These are phyloP conservation scores for Enteromius anoplus DNA, from an alignment of 2,797 vertebrate species.

Conservation along the genomic window DNA sequence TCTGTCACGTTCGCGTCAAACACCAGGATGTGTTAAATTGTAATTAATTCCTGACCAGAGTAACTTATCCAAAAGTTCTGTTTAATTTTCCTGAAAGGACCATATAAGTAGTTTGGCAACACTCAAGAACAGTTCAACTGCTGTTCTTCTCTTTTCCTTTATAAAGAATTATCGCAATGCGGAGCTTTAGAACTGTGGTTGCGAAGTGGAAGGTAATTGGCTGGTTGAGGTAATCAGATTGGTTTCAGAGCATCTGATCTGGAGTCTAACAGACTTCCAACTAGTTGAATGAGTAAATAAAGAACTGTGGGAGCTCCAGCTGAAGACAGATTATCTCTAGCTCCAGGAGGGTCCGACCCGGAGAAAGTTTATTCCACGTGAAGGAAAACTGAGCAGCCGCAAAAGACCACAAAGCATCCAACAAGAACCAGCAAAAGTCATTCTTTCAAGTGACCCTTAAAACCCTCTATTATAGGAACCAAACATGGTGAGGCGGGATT, in stretches of 20 bases:
- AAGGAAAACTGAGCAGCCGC: slow-evolving; percentile 68
- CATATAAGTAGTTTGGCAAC: background rate
- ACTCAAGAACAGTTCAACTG: background rate
- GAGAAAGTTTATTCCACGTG: slow-evolving; percentile 83
- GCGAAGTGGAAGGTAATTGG: slow-evolving; percentile 77
- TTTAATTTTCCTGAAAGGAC: background rate
- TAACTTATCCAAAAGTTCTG: background rate
- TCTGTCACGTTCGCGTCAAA: background rate
- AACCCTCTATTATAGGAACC: background rate
- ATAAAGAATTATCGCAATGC: slow-evolving; percentile 3
- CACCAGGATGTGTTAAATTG: background rate
- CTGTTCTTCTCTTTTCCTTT: slow-evolving; percentile 13
- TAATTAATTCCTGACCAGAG: background rate
- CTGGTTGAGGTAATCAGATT: slow-evolving; percentile 88
- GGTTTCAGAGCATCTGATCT: slow-evolving; percentile 87
- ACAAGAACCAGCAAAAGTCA: slow-evolving; percentile 72
- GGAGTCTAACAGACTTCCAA: slow-evolving; percentile 88
- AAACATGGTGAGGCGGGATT: background rate
- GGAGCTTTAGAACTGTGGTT: slow-evolving; percentile 34
- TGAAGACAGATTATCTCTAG: slow-evolving; percentile 83
- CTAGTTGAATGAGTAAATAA: slow-evolving; percentile 90
- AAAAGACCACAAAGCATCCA: slow-evolving; percentile 72
- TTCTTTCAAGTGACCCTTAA: slow-evolving; percentile 61
- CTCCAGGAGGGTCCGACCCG: slow-evolving; percentile 75
- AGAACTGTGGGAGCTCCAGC: slow-evolving; percentile 81